A percentile compares a stretch with the other conserved stretches of the same genome.
phyloP scores from a whole-genome alignment of 2,113 vertebrate species.

The Ptilonorhynchus violaceus region DNA sequence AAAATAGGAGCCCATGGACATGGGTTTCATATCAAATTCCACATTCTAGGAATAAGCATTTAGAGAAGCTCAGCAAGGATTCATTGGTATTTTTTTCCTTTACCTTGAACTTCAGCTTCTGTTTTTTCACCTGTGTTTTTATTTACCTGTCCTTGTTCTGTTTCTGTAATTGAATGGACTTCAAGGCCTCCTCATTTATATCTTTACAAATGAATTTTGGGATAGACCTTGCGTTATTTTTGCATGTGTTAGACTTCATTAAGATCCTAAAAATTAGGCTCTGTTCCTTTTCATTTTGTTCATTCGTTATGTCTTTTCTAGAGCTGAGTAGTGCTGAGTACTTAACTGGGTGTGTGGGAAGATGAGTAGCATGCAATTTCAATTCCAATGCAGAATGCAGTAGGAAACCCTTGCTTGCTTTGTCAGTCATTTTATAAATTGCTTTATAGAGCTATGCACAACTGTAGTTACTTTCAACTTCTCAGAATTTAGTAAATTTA shows the following conservation, averaged over 20 bases:
- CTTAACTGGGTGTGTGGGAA: not conserved
- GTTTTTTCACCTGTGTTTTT: not conserved
- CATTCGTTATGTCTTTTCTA: not conserved
- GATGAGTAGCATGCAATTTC: not conserved
- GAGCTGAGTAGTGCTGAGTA: not conserved
- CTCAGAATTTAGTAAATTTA: not conserved
- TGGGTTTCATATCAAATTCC: not conserved
- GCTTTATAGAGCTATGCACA: not conserved
- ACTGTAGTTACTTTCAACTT: not conserved
- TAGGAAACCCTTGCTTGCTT: not conserved
- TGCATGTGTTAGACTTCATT: not conserved
- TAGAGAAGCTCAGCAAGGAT: not conserved
- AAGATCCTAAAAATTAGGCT: not conserved
- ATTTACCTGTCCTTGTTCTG: not conserved
- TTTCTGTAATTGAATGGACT: not conserved
- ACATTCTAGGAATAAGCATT: not conserved
- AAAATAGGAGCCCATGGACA: not conserved
- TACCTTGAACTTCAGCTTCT: not conserved
- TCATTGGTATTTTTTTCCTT: not conserved
- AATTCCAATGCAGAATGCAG: not conserved
- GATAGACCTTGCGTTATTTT: not conserved
- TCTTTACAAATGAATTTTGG: not conserved
- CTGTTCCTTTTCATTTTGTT: not conserved
- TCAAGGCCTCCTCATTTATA: not conserved
- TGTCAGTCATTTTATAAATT: not conserved